phyloP scores from a whole-genome alignment of 2,888 invertebrate species.

The Hyposoter dolosus region DNA sequence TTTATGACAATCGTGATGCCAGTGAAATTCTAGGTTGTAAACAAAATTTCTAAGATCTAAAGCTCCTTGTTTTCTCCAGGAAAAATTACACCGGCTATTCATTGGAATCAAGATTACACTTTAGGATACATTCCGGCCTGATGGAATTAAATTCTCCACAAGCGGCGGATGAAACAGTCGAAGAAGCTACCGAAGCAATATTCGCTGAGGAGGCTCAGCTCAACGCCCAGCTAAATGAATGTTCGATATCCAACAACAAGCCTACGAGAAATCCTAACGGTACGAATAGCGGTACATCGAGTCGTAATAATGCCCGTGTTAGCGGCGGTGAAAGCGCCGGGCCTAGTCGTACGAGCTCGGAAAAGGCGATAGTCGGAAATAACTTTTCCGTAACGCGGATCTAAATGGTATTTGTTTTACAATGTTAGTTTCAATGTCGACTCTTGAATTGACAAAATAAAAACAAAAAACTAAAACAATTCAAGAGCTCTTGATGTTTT shows the following conservation, averaged over 20 bases:
- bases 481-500: constrained; percentile 12
- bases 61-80: constrained; percentile 86
- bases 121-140: constrained; percentile 93
- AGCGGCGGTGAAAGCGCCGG: constrained; percentile 34
- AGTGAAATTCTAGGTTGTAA: background rate
- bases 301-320: constrained; percentile 30
- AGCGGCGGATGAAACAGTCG: constrained; percentile 64
- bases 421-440: background rate
- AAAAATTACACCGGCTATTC: constrained; percentile 95
- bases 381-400: constrained; percentile 52
- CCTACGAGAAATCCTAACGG: constrained; percentile 28
- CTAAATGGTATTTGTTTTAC: constrained; percentile 13
- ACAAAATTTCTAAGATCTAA: background rate
- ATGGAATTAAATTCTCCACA: constrained; percentile 84
- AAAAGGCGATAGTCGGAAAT: constrained; percentile 30
- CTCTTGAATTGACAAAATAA: background rate
- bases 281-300: constrained; percentile 12
- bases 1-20: background rate
- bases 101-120: constrained; percentile 95
- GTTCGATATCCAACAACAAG: constrained; percentile 30
- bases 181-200: constrained; percentile 69
- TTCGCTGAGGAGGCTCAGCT: constrained; percentile 60
- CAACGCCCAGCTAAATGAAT: constrained; percentile 13
- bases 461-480: constrained; percentile 2
- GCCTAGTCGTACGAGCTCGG: constrained; percentile 51